Base-by-base conservation (phyloP, 1,140 invertebrate species). In the Chelonus insularis region DNA sequence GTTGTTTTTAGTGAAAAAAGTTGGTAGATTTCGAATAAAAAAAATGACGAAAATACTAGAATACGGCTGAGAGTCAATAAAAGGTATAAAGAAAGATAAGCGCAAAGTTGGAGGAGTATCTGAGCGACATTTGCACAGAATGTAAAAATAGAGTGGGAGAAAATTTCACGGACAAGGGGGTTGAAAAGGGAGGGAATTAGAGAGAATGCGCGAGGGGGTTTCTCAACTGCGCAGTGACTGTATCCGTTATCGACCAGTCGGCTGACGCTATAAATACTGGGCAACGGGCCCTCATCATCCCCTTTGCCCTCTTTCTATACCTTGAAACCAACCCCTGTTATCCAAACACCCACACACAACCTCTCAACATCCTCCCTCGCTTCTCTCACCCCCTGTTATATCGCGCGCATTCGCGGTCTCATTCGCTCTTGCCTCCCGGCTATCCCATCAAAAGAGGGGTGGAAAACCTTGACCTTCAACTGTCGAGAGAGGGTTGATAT, bases 391-490 rank as follows among this genome's bases (percentile, higher is more conserved):
- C 23, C 23, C 2, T 14, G 50, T 8, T 7, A 6, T 9, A 8
- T 39, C 34, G 25, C 32, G 20, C 20, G 23, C 45, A 25, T 8
- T 36, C 25, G 12, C n/a, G 59, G 29, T 60, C n/a, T 41, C 57
- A 59, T 56, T 47, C n/a, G 16, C 39, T 48, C 23, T 59, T 50
- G 51, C 29, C 55, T 29, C 52, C 36, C 60, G 20, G 57, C 60
- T 20, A 43, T 2, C 36, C 34, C 6, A 11, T 11, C 16, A 5
- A 16, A 37, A n/a, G 36, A 62, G 68, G 73, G 68, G 70, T 55
- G 70, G 69, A 59, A 76, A 78, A 76, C 75, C 76, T 78, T 78
- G 76, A 78, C 76, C 76, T 78, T 75, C 74, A 72, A 72, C 76
- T 68, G 68, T 50, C 12, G 2, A 14, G 32, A 7, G 21, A 18